Base-by-base conservation (phyloP, 2,888 invertebrate genomes). In the Scelioninae gen. 2 region DNA sequence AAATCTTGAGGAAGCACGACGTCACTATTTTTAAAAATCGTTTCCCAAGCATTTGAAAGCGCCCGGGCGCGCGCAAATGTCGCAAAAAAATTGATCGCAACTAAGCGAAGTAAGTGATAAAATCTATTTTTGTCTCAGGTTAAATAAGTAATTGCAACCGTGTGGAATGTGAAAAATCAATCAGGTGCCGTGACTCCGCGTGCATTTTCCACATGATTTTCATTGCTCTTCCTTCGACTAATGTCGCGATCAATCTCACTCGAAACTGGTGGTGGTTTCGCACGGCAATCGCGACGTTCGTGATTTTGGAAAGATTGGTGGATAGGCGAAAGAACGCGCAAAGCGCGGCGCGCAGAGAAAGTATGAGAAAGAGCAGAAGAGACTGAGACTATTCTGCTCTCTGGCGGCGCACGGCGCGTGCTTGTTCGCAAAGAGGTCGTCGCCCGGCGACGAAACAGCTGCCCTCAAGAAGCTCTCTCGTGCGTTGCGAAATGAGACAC, bases 391-490 rank as follows among this genome's bases (percentile, higher is more conserved):
- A 75, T 72, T 72, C 75, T 69, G 72, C 65, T 72, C 69, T 72
- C 60, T 55, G 57, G 71, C 71, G 74, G 61, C 61, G 68, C 25
- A 74, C 68, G 74, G 74, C 75, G 75, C 72, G 75, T 75, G 72
- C 75, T 75, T 72, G 68, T 65, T 60, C 65, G 68, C 65, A 72
- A 75, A 75, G 75, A 69, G 75, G 75, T 72, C 75, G 75, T 72
- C 69, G 64, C 60, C 75, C 75, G 74, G 58, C 74, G 68, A 67
- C 67, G 74, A 74, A 71, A 71, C 74, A 75, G 75, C 75, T 75
- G 75, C 64, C 69, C 72, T 58, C 74, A 46, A 64, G 74, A 74
- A 71, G 71, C 63, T 63, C 71, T 58, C 46, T 58, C 64, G 71
- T 58, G 61, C 71, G 68, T 64, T 57, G 68, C 68, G 65, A 74